A percentile compares a stretch with the other conserved stretches of the same genome.
Conservation (phyloP, 2,113 vertebrate species). For the Eublepharis macularius region DNA sequence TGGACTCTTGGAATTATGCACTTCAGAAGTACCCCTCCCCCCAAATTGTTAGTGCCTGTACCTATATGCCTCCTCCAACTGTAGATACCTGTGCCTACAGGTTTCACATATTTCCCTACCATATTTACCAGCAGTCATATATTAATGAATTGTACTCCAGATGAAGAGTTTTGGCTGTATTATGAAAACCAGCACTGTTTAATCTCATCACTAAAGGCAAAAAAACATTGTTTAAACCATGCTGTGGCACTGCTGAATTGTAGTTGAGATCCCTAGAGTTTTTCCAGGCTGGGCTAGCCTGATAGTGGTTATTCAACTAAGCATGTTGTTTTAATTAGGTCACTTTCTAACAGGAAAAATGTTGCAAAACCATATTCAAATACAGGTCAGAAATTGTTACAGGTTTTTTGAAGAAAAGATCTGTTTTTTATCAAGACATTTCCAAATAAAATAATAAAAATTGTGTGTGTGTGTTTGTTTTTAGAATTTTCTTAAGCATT, state of each 20-base stretch:
- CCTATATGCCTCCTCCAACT: no score
- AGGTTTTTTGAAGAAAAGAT: conserved; percentile 33
- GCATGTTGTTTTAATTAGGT: conserved; percentile 63
- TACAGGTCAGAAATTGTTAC: conserved; percentile 36
- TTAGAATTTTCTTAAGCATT: conserved; percentile 19
- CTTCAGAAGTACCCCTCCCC: not conserved
- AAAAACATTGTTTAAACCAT: not conserved
- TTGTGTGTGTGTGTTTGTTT: conserved; percentile 27
- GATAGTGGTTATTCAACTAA: conserved; percentile 51
- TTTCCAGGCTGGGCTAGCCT: conserved; percentile 23
- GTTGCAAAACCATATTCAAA: conserved; percentile 46
- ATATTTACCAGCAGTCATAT: not conserved
- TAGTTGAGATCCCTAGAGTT: conserved; percentile 9
- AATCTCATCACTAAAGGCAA: conserved; percentile 1
- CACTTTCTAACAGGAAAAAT: conserved; percentile 59
- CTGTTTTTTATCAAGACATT: not conserved
- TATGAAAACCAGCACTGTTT: not conserved
- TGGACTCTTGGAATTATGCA: not conserved
- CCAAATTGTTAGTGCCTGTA: no score
- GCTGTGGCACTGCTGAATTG: conserved; percentile 21
- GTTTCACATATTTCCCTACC: not conserved
- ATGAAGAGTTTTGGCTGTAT: not conserved
- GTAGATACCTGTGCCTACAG: not conserved
- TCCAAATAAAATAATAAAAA: conserved; percentile 31
- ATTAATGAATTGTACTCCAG: not conserved